phyloP scores from a whole-genome alignment of 2,113 vertebrate species.

The Phalacrocorax pelagicus region DNA sequence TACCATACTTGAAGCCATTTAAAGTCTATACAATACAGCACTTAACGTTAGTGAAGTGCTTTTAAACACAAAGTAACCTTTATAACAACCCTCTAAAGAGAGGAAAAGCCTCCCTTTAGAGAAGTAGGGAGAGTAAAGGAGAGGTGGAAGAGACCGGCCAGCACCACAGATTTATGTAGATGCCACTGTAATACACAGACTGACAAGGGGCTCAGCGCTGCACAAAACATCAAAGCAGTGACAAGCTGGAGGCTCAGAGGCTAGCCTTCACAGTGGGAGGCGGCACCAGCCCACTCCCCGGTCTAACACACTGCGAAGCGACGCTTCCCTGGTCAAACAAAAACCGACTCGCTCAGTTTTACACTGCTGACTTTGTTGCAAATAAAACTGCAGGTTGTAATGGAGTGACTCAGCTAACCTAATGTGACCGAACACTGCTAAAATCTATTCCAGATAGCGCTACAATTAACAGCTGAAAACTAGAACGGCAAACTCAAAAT shows the following conservation, averaged over 20 bases:
- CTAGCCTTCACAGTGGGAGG: neutral
- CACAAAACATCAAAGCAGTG: neutral
- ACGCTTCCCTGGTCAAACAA: neutral
- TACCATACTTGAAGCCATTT: neutral
- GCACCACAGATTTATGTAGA: neutral
- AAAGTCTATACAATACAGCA: neutral
- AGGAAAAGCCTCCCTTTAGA: neutral
- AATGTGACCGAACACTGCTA: neutral
- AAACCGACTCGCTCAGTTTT: neutral
- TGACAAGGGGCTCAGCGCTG: neutral
- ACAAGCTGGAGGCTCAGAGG: neutral
- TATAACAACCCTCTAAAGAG: neutral
- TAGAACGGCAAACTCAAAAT: neutral
- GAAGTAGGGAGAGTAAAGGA: neutral
- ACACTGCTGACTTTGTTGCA: neutral
- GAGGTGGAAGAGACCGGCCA: neutral
- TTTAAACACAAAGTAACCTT: neutral
- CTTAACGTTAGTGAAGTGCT: neutral
- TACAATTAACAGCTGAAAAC: neutral
- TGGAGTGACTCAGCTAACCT: neutral
- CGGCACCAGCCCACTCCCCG: neutral
- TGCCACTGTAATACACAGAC: neutral
- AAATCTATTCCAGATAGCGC: neutral
- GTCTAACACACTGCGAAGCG: fast-evolving
- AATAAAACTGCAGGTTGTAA: neutral